phyloP scores from a whole-genome alignment of 2,797 vertebrate species.

The Gephyroberyx darwinii region DNA sequence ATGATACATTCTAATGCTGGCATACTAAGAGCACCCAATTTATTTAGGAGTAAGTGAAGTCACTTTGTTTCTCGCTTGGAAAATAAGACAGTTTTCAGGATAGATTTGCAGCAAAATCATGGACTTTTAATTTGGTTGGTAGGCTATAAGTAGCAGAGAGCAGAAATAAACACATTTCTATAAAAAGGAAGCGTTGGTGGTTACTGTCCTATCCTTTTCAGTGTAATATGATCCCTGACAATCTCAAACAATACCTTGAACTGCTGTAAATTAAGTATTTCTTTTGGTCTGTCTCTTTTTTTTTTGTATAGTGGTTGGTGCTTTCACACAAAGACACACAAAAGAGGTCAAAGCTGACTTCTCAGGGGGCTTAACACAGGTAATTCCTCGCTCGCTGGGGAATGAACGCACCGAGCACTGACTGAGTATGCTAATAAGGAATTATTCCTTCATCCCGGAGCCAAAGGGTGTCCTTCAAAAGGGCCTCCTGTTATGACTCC shows the following conservation, averaged over 20 bases:
- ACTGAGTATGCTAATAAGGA: conserved; percentile 38
- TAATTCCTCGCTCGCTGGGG: conserved; percentile 39
- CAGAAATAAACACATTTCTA: conserved; percentile 37
- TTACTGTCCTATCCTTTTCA: conserved; percentile 40
- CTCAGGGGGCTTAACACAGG: conserved; percentile 40
- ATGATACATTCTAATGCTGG: conserved; percentile 3
- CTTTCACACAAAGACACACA: not conserved
- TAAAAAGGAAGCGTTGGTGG: conserved; percentile 26
- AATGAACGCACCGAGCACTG: conserved; percentile 3
- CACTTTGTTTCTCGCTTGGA: conserved; percentile 18
- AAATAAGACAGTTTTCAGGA: conserved; percentile 16
- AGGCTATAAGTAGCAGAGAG: conserved; percentile 3
- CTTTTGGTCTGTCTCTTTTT: not conserved
- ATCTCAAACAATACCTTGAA: conserved; percentile 21
- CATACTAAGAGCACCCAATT: not conserved
- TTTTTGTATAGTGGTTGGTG: not conserved
- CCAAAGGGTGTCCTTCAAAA: conserved; percentile 52
- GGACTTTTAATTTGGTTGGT: conserved; percentile 29
- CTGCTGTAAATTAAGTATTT: conserved; percentile 26
- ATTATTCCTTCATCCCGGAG: conserved; percentile 33
- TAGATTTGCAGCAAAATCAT: conserved; percentile 21
- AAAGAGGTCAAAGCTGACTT: conserved; percentile 42
- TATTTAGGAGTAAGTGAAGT: not conserved
- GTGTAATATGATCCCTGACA: conserved; percentile 43
- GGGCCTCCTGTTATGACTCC: conserved; percentile 34